These are phyloP conservation scores for Cebidichthys violaceus DNA, from an alignment of 2,113 vertebrate genomes.

Conservation along the genomic window DNA sequence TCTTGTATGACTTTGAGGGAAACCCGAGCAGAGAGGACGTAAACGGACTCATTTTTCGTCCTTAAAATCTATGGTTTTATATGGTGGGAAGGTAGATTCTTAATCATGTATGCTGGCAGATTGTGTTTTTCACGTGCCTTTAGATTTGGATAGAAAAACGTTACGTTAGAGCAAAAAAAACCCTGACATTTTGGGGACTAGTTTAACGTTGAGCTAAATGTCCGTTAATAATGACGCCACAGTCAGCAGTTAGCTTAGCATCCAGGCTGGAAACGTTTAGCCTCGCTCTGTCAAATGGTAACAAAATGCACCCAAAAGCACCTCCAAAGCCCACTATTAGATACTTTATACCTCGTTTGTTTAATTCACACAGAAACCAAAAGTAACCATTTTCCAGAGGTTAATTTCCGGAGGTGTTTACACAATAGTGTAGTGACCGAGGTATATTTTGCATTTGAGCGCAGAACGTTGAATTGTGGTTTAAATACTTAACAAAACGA, in stretches of 20 bases:
- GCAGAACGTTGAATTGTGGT: too few species aligned
- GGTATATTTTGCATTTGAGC: too few species aligned
- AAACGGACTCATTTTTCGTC: slow-evolving; percentile 39
- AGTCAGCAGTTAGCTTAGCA: not conserved
- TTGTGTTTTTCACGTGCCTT: slow-evolving; percentile 64
- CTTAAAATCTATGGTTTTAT: not conserved
- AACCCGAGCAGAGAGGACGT: slow-evolving; percentile 9
- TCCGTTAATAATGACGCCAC: not conserved
- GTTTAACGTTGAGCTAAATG: not conserved
- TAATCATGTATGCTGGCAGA: slow-evolving; percentile 28
- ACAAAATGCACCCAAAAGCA: not conserved
- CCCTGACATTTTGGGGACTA: slow-evolving; percentile 20
- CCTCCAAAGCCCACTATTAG: not conserved
- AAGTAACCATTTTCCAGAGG: not conserved
- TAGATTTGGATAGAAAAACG: slow-evolving; percentile 33
- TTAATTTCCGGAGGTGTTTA: not conserved
- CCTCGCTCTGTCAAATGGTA: not conserved
- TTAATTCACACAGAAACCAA: not conserved
- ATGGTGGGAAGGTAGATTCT: not conserved
- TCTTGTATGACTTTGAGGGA: slow-evolving; percentile 15
- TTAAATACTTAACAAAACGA: not conserved
- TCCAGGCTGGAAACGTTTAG: not conserved
- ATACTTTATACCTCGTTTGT: not conserved
- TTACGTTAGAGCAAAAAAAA: not conserved
- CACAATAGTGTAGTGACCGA: too few species aligned